phyloP scores from a whole-genome alignment of 2,888 invertebrate species.

The Pimpla rufipes region DNA sequence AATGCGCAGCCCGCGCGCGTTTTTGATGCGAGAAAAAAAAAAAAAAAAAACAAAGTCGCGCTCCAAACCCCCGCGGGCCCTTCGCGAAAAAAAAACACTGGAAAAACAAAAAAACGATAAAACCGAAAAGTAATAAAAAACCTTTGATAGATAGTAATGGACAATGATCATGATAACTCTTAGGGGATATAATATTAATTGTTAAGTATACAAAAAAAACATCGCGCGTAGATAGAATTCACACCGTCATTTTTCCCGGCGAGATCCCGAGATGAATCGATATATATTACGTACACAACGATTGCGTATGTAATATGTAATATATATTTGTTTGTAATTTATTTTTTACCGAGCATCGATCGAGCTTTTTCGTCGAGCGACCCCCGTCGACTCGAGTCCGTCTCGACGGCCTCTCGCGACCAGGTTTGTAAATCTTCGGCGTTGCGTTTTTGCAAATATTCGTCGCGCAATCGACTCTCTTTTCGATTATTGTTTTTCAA shows the following conservation, averaged over 20 bases:
- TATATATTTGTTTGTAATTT: constrained; percentile 20
- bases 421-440: neutral
- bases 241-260: constrained; percentile 39
- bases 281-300: neutral
- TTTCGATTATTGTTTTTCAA: too few relatives aligned
- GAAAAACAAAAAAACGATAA: constrained; percentile 54
- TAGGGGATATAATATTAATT: constrained; percentile 62
- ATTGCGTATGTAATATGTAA: neutral
- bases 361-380: constrained; percentile 10
- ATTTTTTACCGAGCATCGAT: constrained; percentile 20
- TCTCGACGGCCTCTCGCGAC: neutral
- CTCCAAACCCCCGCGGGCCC: constrained; percentile 20
- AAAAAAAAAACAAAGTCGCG: too few relatives aligned
- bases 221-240: constrained; percentile 61
- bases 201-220: constrained; percentile 58
- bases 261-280: constrained; percentile 9
- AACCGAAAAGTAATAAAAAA: constrained; percentile 64
- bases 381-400: constrained; percentile 1
- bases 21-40: neutral
- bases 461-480: too few relatives aligned
- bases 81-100: constrained; percentile 34
- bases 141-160: constrained; percentile 67
- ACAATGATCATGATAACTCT: constrained; percentile 66
- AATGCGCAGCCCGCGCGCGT: neutral
- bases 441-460: too few relatives aligned